phyloP scores from a whole-genome alignment of 2,113 vertebrate species.

The Odobenus rosmarus region DNA sequence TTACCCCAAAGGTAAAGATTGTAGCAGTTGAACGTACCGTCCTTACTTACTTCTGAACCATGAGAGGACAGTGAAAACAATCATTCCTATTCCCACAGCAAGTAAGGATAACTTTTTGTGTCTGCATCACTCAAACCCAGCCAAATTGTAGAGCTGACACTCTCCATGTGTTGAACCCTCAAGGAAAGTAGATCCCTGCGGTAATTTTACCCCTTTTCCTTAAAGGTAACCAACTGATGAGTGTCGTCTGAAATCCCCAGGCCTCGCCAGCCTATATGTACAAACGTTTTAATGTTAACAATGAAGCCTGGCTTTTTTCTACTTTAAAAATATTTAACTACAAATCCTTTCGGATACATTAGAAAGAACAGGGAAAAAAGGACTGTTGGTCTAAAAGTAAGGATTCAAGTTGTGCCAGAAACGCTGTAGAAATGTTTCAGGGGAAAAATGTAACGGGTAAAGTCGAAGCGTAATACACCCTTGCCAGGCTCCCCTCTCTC shows the following conservation, averaged over 20 bases:
- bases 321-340: not conserved
- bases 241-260: not conserved
- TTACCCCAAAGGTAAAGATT: conserved; percentile 56
- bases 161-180: not conserved
- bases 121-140: conserved; percentile 10
- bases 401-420: not conserved
- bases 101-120: conserved; percentile 45
- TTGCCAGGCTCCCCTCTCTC: not conserved
- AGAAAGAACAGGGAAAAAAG: not conserved
- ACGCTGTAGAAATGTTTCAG: not conserved
- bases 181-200: not conserved
- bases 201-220: not conserved
- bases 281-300: not conserved
- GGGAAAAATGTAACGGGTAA: not conserved
- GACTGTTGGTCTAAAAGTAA: not conserved
- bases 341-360: not conserved
- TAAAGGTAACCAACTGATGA: not conserved
- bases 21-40: conserved; percentile 44
- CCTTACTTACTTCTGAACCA: conserved; percentile 13
- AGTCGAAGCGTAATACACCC: not conserved
- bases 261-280: not conserved
- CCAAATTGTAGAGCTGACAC: conserved; percentile 38
- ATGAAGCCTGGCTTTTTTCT: not conserved
- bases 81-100: conserved; percentile 51
- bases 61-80: conserved; percentile 52